Evolutionary conservation across 2,888 invertebrate species (phyloP), one percentile per base, ranked within the genome.

Genomic region (Platynereis dumerilii): DNA sequence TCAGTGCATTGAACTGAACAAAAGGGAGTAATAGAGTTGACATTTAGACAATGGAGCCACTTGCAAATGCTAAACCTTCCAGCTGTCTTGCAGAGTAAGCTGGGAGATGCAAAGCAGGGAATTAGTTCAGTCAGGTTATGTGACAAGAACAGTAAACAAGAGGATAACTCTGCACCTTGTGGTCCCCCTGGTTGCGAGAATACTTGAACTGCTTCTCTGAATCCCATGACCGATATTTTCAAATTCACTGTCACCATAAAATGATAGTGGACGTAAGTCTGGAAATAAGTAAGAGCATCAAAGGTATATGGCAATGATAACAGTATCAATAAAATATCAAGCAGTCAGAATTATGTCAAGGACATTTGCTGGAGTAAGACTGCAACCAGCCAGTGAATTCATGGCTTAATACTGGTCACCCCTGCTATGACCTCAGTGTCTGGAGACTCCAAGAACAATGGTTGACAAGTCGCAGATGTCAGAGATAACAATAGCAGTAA

Each of bases 21-120:
- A n/a, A n/a, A n/a, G n/a, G n/a, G n/a, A n/a, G n/a, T n/a, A n/a
- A n/a, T n/a, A n/a, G n/a, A 34, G 34, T 12, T 34, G 34, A 34
- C 34, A 34, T 34, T 34, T 34, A 34, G 7, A 34, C 34, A 34
- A 34, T 34, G 12, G 34, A 34, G 34, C 5, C 34, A 5, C 12
- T 34, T 34, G 34, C 5, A 12, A 34, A 34, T 34, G 17, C 39
- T 58, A 58, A 15, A 20, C 58, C n/a, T n/a, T n/a, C n/a, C n/a
- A n/a, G n/a, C n/a, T n/a, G n/a, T 92, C 84, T 83, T 90, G 2
- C 84, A 87, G 61, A 86, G 34, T n/a, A 34, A 34, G 34, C 34
- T 12, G 12, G 5, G 34, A 34, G 12, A 34, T 34, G 12, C 34
- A 7, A 34, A 34, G 12, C 34, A 34, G 34, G 7, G 34, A 34